Percentiles rank a stretch among this genome's conserved stretches.
Evolutionary conservation across 1,140 invertebrate species (phyloP).

Genomic region (Trichonephila clavipes): DNA sequence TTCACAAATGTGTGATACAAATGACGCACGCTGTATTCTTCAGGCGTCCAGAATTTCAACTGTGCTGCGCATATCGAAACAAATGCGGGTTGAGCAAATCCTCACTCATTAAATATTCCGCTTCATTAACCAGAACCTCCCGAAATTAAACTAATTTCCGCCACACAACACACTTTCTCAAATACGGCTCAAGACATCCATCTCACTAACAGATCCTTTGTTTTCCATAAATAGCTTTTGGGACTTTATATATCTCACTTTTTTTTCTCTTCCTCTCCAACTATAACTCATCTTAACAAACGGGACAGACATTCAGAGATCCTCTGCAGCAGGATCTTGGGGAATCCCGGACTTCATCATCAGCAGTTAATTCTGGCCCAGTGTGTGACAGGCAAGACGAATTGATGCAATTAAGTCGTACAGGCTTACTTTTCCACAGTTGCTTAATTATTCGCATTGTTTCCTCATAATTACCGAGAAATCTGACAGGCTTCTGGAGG

Average conservation of each 20-base stretch:
- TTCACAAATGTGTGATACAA: too few species aligned
- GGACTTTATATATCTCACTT: not conserved
- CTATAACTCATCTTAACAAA: slow-evolving; percentile 7
- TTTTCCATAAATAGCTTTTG: slow-evolving; percentile 21
- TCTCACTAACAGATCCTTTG: slow-evolving; percentile 10
- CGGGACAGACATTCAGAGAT: not conserved
- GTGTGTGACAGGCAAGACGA: slow-evolving; percentile 45
- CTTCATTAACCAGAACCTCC: not conserved
- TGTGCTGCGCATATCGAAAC: too few species aligned
- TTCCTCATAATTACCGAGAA: slow-evolving; percentile 68
- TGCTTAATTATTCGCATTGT: slow-evolving; percentile 75
- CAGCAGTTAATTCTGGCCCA: slow-evolving; percentile 47
- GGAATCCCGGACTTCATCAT: not conserved
- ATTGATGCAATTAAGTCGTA: slow-evolving; percentile 71
- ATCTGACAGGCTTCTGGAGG: slow-evolving; percentile 68
- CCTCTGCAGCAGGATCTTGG: not conserved
- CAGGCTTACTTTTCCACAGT: slow-evolving; percentile 44
- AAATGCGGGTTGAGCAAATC: not conserved
- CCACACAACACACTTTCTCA: not conserved
- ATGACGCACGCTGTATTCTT: too few species aligned
- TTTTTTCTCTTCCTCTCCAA: not conserved
- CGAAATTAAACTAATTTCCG: not conserved
- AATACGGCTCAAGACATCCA: not conserved
- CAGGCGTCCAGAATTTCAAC: too few species aligned
- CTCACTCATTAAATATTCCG: not conserved